A percentile compares a stretch with the other conserved stretches of the same genome.
Evolutionary conservation across 1,140 invertebrate genomes (phyloP).

Genomic region (Pachyrhynchus sulphureomaculatus): DNA sequence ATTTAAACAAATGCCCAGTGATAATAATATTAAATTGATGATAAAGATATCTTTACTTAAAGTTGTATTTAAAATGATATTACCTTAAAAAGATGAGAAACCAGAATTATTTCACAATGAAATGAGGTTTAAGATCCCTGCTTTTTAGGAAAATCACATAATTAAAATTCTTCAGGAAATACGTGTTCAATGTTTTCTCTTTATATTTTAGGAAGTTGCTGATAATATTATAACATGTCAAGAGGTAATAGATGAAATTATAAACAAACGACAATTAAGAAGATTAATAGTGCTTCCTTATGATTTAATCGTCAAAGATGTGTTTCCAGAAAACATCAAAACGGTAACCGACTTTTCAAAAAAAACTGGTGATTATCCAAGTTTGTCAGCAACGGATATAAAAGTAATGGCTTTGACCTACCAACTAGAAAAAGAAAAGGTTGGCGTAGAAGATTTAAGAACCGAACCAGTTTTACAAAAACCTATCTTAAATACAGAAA

Average conservation of each 20-base stretch:
- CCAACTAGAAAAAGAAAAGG: slow-evolving; percentile 83
- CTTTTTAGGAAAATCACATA: too few relatives aligned
- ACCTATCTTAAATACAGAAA: slow-evolving; percentile 54
- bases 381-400: slow-evolving; percentile 89
- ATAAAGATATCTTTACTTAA: too few relatives aligned
- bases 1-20: too few relatives aligned
- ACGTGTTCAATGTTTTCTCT: too few relatives aligned
- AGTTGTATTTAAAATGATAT: too few relatives aligned
- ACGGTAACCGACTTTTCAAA: slow-evolving; percentile 91
- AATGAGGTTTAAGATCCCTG: too few relatives aligned
- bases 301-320: slow-evolving; percentile 78
- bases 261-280: slow-evolving; percentile 79
- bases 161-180: too few relatives aligned
- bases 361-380: slow-evolving; percentile 94
- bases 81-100: too few relatives aligned
- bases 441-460: slow-evolving; percentile 77
- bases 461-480: slow-evolving; percentile 65
- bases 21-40: too few relatives aligned
- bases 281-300: slow-evolving; percentile 87
- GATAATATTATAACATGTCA: slow-evolving; percentile 82
- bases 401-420: slow-evolving; percentile 93
- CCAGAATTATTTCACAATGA: too few relatives aligned
- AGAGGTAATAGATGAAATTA: slow-evolving; percentile 90
- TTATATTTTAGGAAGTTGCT: slow-evolving; percentile 79
- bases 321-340: slow-evolving; percentile 77